These are phyloP conservation scores for Sylvia borin DNA, from an alignment of 2,797 vertebrate genomes.

Conservation along the genomic window DNA sequence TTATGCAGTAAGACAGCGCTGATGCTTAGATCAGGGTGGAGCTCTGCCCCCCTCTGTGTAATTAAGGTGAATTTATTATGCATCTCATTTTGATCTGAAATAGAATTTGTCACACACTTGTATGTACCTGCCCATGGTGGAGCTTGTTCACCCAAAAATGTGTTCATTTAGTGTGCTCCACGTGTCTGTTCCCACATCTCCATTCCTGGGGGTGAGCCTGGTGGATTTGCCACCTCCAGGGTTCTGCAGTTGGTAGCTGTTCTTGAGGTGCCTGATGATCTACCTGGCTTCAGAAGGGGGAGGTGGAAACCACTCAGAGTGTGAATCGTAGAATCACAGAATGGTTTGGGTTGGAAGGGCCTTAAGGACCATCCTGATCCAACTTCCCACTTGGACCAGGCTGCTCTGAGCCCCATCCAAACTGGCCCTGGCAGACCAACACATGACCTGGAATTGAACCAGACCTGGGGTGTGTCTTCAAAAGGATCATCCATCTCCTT, in stretches of 20 bases:
- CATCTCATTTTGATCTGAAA: background rate
- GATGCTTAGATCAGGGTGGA: background rate
- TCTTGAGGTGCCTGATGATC: background rate
- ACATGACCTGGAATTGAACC: rapidly evolving
- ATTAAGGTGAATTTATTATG: background rate
- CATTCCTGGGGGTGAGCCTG: background rate
- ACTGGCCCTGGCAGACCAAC: background rate
- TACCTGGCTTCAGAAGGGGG: background rate
- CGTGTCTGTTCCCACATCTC: background rate
- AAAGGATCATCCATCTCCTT: background rate
- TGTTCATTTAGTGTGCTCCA: background rate
- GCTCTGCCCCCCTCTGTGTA: background rate
- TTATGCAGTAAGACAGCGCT: background rate
- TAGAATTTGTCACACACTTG: background rate
- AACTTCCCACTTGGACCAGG: background rate
- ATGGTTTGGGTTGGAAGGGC: background rate
- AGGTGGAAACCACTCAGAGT: rapidly evolving
- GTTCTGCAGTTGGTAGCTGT: background rate
- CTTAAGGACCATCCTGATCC: background rate
- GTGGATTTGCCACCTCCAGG: background rate
- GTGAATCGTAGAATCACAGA: background rate
- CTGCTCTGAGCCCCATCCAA: background rate
- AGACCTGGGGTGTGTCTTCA: background rate
- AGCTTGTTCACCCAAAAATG: background rate
- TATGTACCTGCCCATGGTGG: background rate